phyloP scores from a whole-genome alignment of 2,888 invertebrate genomes.

The Dorcus parallelipipedus region DNA sequence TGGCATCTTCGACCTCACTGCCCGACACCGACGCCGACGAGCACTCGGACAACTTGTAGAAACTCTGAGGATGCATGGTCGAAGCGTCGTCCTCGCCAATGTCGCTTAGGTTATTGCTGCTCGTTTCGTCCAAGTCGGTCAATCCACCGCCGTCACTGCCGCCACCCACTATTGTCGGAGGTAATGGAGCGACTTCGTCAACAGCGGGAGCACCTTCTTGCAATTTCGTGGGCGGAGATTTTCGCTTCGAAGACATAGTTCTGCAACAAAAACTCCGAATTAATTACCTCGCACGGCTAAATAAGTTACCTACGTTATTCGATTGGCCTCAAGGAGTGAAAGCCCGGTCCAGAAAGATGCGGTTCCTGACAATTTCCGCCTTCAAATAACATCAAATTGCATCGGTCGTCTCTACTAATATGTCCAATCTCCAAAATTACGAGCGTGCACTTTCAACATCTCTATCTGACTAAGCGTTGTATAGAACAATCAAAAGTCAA shows the following conservation, averaged over 20 bases:
- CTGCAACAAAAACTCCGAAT: constrained; percentile 56
- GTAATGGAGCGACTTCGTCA: constrained; percentile 50
- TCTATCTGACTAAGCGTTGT: constrained; percentile 14
- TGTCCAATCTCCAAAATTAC: constrained; percentile 5
- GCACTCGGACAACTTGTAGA: constrained; percentile 45
- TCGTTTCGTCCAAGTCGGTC: constrained; percentile 54
- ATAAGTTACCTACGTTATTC: constrained; percentile 18
- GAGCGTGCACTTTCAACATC: constrained; percentile 14
- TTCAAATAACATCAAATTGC: constrained; percentile 40
- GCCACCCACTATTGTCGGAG: constrained; percentile 41
- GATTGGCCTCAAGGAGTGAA: constrained; percentile 30
- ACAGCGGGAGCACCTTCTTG: constrained; percentile 63
- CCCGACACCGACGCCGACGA: constrained; percentile 49
- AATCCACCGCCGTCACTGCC: constrained; percentile 60
- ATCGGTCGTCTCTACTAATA: constrained; percentile 22
- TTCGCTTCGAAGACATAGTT: constrained; percentile 96
- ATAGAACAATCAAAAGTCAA: constrained; percentile 18
- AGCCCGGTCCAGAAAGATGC: constrained; percentile 24
- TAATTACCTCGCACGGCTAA: not conserved
- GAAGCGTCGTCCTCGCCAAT: constrained; percentile 61
- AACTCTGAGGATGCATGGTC: constrained; percentile 34
- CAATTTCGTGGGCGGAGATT: constrained; percentile 92
- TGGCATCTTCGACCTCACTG: constrained; percentile 47
- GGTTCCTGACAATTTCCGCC: constrained; percentile 40
- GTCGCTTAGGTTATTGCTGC: constrained; percentile 60